Conservation (phyloP, 2,113 vertebrate species). For the Lepisosteus oculatus region DNA sequence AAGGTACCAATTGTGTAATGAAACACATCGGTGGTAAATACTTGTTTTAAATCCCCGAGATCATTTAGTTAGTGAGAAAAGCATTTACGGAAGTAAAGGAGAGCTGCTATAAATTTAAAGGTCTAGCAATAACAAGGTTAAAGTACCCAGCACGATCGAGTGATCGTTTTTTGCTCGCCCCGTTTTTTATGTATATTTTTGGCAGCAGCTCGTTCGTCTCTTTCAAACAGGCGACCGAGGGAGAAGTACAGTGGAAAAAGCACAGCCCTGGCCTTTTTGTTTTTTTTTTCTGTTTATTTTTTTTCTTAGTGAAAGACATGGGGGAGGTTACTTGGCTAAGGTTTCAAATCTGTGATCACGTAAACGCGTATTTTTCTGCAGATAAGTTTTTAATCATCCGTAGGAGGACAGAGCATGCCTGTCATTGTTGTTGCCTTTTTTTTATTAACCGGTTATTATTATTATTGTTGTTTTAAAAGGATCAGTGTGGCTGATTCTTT, state of each 20-base stretch:
- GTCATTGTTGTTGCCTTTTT: neutral
- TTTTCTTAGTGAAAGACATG: slow-evolving; percentile 40
- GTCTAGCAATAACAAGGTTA: slow-evolving; percentile 5
- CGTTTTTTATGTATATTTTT: neutral
- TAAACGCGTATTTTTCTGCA: slow-evolving; percentile 7
- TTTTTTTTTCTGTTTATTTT: slow-evolving; percentile 34
- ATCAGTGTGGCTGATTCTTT: slow-evolving; percentile 19
- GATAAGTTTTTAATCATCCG: neutral
- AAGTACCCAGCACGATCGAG: neutral
- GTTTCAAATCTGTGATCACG: slow-evolving; percentile 14
- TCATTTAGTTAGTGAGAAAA: neutral
- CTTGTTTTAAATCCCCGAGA: too few relatives aligned
- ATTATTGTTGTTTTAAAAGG: slow-evolving; percentile 5
- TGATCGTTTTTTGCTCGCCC: too few relatives aligned
- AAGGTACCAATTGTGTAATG: too few relatives aligned
- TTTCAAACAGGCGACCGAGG: neutral
- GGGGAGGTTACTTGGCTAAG: slow-evolving; percentile 35
- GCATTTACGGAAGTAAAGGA: neutral
- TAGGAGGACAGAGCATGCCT: slow-evolving; percentile 6
- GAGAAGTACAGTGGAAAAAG: slow-evolving; percentile 13
- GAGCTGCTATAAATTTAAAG: neutral
- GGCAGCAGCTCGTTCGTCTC: neutral
- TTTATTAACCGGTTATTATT: neutral
- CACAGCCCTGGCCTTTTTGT: slow-evolving; percentile 17
- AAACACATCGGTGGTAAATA: too few relatives aligned